Evolutionary conservation across 2,113 vertebrate genomes (phyloP), one percentile per base, ranked within the genome.

Genomic region (Garra rufa): DNA sequence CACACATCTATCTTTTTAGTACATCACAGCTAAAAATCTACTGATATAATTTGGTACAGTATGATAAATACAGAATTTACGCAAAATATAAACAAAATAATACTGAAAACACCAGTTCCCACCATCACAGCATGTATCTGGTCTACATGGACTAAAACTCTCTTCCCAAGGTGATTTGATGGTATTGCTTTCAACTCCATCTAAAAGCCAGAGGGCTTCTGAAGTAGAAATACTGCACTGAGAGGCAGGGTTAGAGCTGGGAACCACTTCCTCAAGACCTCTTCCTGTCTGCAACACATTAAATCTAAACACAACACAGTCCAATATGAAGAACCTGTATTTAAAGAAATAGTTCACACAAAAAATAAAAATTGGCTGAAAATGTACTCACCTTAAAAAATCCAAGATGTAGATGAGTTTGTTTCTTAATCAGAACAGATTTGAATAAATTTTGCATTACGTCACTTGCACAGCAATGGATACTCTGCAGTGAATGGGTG

Each of bases 171-270:
- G 77, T 28, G 85, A 77, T 15, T 17, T 8, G 2, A 26, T 24
- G 9, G 9, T 6, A 4, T 17, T 19, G 4, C 63, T 71, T 34
- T 83, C 79, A 10, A 84, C 55, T 5, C 88, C 48, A 2, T 86
- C 87, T 11, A 90, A 80, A 67, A 90, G 52, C 46, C 67, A 75
- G 3, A 59, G 2, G n/a, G 48, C n/a, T 34, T 91, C 90, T 46
- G 73, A 10, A 3, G 73, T 52, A 57, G 30, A 57, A 38, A 57
- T 17, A 69, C 79, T 82, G 10, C 52, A 73, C 76, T 87, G 78
- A 24, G 92, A 94, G 52, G 87, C 87, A 0, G 91, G 91, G 59
- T 93, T 91, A 82, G 93, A 93, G 88, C 92, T 94, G 55, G 90
- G 88, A 77, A 92, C 87, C 69, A 89, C 38, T 26, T 93, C 87